These are phyloP conservation scores for Dolomedes plantarius DNA, from an alignment of 2,888 invertebrate genomes.

Conservation along the genomic window DNA sequence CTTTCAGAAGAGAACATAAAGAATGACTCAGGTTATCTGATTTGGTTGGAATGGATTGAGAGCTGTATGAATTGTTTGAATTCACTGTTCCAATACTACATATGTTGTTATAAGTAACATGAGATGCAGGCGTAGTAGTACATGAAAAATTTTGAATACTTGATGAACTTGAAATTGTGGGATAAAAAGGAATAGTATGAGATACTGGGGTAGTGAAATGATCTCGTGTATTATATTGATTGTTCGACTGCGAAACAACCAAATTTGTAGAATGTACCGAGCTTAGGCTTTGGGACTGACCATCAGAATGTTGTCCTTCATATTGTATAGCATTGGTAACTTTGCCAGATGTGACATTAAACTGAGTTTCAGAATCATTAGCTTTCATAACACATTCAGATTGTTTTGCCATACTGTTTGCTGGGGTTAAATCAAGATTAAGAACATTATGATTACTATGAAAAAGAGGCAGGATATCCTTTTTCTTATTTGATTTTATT, in stretches of 20 bases:
- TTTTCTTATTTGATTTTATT: slow-evolving; percentile 41
- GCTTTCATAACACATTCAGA: slow-evolving; percentile 44
- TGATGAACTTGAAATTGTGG: slow-evolving; percentile 33
- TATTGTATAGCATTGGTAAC: slow-evolving; percentile 22
- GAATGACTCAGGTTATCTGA: slow-evolving; percentile 60
- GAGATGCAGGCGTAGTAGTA: slow-evolving; percentile 23
- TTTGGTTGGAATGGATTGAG: slow-evolving; percentile 29
- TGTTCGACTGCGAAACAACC: slow-evolving; percentile 23
- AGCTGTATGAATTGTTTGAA: slow-evolving; percentile 17
- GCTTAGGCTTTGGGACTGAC: slow-evolving; percentile 26
- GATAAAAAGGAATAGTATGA: slow-evolving; percentile 46
- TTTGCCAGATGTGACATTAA: slow-evolving; percentile 26
- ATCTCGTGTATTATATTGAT: slow-evolving; percentile 12
- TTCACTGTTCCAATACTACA: slow-evolving; percentile 12
- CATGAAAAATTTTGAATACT: slow-evolving; percentile 49
- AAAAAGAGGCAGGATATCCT: slow-evolving; percentile 2
- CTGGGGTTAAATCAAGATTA: slow-evolving; percentile 22
- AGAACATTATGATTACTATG: slow-evolving; percentile 21
- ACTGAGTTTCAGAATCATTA: slow-evolving; percentile 35
- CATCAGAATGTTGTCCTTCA: slow-evolving; percentile 28
- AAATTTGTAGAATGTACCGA: slow-evolving; percentile 21
- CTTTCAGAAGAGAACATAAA: slow-evolving; percentile 60
- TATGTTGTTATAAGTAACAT: slow-evolving; percentile 31
- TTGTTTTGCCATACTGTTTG: slow-evolving; percentile 26
- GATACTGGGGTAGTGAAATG: slow-evolving; percentile 25